Evolutionary conservation across 2,888 invertebrate genomes (phyloP), one percentile per base, ranked within the genome.

Genomic region (Melikaiella ostensackeni): DNA sequence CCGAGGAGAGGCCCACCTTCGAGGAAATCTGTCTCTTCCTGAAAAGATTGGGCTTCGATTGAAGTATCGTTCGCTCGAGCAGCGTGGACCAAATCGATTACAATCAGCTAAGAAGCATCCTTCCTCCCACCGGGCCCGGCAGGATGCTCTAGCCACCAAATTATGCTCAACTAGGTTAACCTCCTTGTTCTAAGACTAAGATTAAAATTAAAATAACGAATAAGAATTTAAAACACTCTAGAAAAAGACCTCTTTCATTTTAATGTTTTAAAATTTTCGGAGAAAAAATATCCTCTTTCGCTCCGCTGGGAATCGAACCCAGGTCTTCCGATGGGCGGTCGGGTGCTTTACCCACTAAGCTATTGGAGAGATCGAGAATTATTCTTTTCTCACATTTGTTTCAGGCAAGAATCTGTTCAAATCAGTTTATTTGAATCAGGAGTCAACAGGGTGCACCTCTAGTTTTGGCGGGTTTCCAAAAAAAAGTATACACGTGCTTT

Each of bases 21-120:
- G 94, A 96, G 87, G 97, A 98, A 92, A 96, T 98, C 77, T 97
- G 97, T 90, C 94, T 97, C 87, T 98, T 97, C 92, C 93, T 98
- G 84, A 89, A 90, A 77, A 87, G 88, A 79, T 80, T 90, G 79
- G 85, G 85, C 80, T 88, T 88, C 84, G 90, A 91, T 84, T 90
- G 85, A 89, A 81, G 74, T 77, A 63, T 63, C 63, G 73, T 76
- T 82, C 82, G 80, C 79, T 81, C 81, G 77, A 82, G 84, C 82
- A 82, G 83, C 87, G 84, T 85, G 88, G 88, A 88, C 88, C 88
- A 88, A 88, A 81, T 77, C 83, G 82, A 86, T 89, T 89, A 90
- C 90, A 90, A 90, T 90, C 90, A 90, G 90, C 89, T 87, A 88
- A 79, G 88, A 87, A 86, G 86, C 88, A 89, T 90, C 88, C 87